These are phyloP conservation scores for Microctonus aethiopoides DNA, from an alignment of 2,888 invertebrate species.

Conservation along the genomic window DNA sequence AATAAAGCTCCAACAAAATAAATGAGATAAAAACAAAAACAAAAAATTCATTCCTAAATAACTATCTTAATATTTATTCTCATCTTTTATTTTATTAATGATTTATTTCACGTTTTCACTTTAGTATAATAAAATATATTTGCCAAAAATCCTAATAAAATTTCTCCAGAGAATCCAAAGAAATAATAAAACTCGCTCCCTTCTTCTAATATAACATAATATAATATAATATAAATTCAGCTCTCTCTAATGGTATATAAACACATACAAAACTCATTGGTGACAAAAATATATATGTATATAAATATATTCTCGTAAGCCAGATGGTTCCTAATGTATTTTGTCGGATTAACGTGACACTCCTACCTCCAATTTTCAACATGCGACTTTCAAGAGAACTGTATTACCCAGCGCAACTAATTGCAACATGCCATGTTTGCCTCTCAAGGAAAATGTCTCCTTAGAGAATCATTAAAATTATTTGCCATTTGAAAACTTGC, in stretches of 20 bases:
- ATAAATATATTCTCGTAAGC: not conserved
- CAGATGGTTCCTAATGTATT: conserved; percentile 9
- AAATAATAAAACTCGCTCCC: no score
- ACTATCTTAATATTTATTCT: not conserved
- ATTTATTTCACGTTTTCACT: not conserved
- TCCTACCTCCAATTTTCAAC: not conserved
- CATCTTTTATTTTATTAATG: not conserved
- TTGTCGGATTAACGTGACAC: not conserved
- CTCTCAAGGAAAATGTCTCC: not conserved
- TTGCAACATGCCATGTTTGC: conserved; percentile 7
- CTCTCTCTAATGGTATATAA: no score
- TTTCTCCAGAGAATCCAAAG: not conserved
- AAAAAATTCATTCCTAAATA: not conserved
- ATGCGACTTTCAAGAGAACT: not conserved
- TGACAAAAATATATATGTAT: not conserved
- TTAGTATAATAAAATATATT: not conserved
- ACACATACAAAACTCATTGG: no score
- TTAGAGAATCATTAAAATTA: not conserved
- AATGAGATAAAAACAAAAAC: not conserved
- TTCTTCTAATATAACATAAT: no score
- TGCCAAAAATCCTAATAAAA: not conserved
- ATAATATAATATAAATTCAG: no score
- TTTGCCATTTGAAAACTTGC: not conserved
- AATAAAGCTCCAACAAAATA: not conserved
- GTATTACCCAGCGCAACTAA: conserved; percentile 3